These are phyloP conservation scores for Neotoma lepida DNA, from an alignment of 2,113 vertebrate species.

Conservation along the genomic window DNA sequence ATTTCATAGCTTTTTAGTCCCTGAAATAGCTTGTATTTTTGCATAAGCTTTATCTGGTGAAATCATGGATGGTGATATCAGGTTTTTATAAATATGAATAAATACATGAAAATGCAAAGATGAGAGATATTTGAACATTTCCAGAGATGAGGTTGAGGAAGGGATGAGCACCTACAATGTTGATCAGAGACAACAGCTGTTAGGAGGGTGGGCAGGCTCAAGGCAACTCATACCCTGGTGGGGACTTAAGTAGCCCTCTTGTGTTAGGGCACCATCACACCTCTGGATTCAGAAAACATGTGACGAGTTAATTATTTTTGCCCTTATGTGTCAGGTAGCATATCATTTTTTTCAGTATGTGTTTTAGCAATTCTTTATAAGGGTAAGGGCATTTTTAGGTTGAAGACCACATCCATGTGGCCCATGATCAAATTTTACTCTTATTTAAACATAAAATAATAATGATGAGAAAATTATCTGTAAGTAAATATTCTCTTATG, in stretches of 20 bases:
- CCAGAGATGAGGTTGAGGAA: background rate
- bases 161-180: background rate
- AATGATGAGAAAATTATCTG: background rate
- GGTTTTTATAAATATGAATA: background rate
- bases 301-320: background rate
- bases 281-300: background rate
- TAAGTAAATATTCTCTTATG: background rate
- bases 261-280: background rate
- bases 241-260: background rate
- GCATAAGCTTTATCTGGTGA: conserved; percentile 24
- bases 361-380: background rate
- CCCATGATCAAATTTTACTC: background rate
- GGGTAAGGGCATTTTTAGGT: background rate
- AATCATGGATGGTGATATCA: background rate
- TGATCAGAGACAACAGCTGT: background rate
- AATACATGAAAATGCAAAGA: background rate
- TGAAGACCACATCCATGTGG: background rate
- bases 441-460: conserved; percentile 28
- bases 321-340: background rate
- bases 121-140: background rate
- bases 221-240: background rate
- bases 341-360: background rate
- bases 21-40: background rate
- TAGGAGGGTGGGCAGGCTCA: background rate
- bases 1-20: background rate